Evolutionary conservation across 2,113 vertebrate species (phyloP), one percentile per base, ranked within the genome.

Genomic region (Patagioenas fasciata): DNA sequence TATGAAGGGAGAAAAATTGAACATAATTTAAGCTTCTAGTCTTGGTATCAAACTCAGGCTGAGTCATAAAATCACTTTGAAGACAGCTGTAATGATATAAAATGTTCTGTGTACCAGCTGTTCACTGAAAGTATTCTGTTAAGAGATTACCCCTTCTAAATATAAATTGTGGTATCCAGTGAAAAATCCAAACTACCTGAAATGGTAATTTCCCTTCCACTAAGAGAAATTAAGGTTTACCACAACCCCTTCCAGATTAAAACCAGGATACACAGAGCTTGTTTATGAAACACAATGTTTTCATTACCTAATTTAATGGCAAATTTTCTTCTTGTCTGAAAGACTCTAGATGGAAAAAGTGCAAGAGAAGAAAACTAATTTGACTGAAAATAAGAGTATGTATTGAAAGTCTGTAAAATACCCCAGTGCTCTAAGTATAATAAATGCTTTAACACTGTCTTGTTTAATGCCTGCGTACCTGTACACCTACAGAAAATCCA

Each of bases 61-160:
- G 79, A 94, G 88, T 94, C 58, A 90, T 20, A 88, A 90, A 90
- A 94, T 70, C 51, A 73, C 28, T 92, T 38, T 77, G 62, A 94
- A 92, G 57, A 80, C 85, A 95, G 80, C 56, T 78, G 58, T 78
- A 85, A 94, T 54, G 71, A 80, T 54, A 75, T 17, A 77, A 94
- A 95, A 92, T 47, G 36, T 47, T 90, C 47, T 62, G 31, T 40
- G 47, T 61, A 73, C 58, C 91, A 93, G 85, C 54, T 96, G 85
- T 73, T 95, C 62, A 54, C 31, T 26, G 48, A 80, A 21, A 93
- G 31, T 25, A 66, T 32, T 72, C 58, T 7, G 4, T 62, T 38
- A 77, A 73, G 50, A 91, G 87, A 83, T 36, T 83, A 29, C 17
- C 51, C 62, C 23, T 66, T 88, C 31, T 18, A 80, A 80, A 88